Evolutionary conservation across 2,113 vertebrate genomes (phyloP).

Genomic region (Hyperopisus bebe): DNA sequence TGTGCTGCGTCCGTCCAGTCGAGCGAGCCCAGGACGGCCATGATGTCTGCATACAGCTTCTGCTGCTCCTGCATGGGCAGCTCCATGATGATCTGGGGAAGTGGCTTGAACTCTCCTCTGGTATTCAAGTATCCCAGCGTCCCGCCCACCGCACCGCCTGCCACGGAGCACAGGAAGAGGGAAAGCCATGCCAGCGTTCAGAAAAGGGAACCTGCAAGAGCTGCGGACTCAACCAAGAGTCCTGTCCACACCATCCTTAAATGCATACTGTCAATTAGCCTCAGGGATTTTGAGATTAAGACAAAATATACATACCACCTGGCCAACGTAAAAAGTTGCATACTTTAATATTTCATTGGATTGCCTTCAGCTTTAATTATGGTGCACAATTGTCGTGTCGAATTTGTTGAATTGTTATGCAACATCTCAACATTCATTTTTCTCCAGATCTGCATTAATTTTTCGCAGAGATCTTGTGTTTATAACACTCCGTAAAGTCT

Average conservation of each 20-base stretch:
- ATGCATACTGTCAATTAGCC: too few species aligned
- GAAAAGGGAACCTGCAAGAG: neutral
- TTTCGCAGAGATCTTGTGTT: too few species aligned
- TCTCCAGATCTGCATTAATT: too few species aligned
- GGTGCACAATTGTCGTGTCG: neutral
- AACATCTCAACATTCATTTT: neutral
- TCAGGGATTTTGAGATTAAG: too few species aligned
- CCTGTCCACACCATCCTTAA: neutral
- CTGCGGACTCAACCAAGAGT: neutral
- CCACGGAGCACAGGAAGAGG: conserved; percentile 20
- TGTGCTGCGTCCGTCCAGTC: conserved; percentile 68
- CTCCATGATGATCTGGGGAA: conserved; percentile 79
- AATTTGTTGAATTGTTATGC: neutral
- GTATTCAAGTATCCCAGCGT: conserved; percentile 71
- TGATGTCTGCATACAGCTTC: conserved; percentile 56
- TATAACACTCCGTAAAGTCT: too few species aligned
- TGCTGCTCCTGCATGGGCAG: conserved; percentile 61
- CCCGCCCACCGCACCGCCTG: conserved; percentile 73
- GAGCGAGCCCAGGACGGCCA: conserved; percentile 51
- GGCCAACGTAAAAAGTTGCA: too few species aligned
- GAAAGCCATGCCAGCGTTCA: neutral
- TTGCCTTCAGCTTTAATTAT: neutral
- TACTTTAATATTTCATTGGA: too few species aligned
- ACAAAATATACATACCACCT: too few species aligned
- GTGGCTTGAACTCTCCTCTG: conserved; percentile 67